phyloP scores from a whole-genome alignment of 2,113 vertebrate genomes.

The Globicephala melas region DNA sequence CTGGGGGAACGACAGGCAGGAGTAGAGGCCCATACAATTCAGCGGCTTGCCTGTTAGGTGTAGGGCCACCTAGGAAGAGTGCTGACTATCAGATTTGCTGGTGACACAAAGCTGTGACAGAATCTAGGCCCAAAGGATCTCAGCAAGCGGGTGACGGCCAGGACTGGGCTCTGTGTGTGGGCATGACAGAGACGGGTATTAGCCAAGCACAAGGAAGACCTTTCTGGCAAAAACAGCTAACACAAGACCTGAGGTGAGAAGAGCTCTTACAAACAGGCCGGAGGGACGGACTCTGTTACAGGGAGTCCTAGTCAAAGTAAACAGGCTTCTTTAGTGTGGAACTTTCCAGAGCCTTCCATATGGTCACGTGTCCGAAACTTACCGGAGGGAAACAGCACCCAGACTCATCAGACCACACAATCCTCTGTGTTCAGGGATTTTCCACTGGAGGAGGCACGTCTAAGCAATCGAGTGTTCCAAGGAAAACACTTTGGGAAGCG shows the following conservation, averaged over 20 bases:
- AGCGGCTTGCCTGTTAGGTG: background rate
- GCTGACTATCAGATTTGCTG: fast-evolving
- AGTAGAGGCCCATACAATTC: background rate
- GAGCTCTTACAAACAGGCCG: background rate
- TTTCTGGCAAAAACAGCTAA: background rate
- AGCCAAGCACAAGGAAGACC: background rate
- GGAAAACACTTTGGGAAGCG: background rate
- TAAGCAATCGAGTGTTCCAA: background rate
- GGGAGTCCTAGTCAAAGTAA: background rate
- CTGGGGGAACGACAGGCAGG: background rate
- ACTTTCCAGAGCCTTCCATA: constrained; percentile 51
- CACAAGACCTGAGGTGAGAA: background rate
- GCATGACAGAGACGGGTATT: background rate
- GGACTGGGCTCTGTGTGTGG: background rate
- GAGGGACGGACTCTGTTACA: background rate
- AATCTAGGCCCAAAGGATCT: background rate
- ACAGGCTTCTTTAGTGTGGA: constrained; percentile 1
- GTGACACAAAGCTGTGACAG: background rate
- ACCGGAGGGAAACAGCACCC: background rate
- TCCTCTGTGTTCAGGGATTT: background rate
- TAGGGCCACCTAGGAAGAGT: background rate
- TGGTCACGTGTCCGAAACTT: background rate
- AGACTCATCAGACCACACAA: background rate
- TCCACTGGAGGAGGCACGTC: background rate
- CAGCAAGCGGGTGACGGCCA: background rate